Conservation (phyloP, 2,888 invertebrate genomes). For the Drepana falcataria region DNA sequence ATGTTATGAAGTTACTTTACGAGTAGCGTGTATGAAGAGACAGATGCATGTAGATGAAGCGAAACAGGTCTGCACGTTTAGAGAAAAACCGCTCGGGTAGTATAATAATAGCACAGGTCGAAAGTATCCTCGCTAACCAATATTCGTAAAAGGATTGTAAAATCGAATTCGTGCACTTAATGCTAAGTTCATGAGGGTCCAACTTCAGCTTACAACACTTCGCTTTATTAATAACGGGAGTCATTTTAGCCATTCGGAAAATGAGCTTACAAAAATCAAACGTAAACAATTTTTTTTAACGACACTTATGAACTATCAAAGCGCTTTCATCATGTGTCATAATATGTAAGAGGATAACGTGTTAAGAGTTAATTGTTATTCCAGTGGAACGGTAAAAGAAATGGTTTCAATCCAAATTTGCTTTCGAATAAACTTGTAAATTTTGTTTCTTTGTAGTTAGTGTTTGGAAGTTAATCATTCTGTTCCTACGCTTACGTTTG, state of each 20-base stretch:
- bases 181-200: neutral
- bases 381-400: no score
- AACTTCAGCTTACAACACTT: neutral
- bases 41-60: neutral
- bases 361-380: no score
- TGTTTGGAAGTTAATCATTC: neutral
- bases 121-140: slow-evolving; percentile 16
- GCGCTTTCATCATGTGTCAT: no score
- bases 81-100: no score
- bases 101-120: neutral
- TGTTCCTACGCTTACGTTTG: neutral
- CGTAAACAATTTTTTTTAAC: no score
- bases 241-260: no score
- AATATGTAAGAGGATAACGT: no score
- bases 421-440: neutral
- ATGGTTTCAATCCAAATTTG: neutral
- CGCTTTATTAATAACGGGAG: neutral
- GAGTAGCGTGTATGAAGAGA: no score
- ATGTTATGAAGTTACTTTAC: no score
- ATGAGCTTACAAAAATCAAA: no score
- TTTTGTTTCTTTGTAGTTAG: neutral
- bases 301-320: no score
- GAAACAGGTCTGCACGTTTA: neutral
- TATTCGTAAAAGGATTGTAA: slow-evolving; percentile 32
- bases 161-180: slow-evolving; percentile 3